Conservation (phyloP, 2,888 invertebrate species). For the Philaethria dido region DNA sequence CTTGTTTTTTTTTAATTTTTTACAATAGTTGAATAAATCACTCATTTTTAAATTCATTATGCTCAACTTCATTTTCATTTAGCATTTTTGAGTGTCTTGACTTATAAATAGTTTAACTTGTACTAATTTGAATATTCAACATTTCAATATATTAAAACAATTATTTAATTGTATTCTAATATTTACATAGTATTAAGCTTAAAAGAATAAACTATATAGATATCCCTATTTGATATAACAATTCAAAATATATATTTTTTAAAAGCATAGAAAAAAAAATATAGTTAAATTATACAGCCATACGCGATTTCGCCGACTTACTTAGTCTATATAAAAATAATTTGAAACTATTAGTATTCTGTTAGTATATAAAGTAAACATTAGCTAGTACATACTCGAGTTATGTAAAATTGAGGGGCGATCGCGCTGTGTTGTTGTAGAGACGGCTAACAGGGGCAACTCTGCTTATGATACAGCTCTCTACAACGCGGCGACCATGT, state of each 20-base stretch:
- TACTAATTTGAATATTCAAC: background rate
- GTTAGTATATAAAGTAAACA: slow-evolving; percentile 26
- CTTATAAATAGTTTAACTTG: background rate
- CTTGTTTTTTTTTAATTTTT: background rate
- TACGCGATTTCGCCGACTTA: slow-evolving; percentile 32
- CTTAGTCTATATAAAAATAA: slow-evolving; percentile 7
- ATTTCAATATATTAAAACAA: background rate
- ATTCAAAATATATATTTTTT: too few relatives aligned
- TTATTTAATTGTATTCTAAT: background rate
- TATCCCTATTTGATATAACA: too few relatives aligned
- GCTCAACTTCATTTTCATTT: background rate
- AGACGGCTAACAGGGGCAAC: slow-evolving; percentile 87
- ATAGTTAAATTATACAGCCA: slow-evolving; percentile 19
- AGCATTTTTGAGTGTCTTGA: background rate
- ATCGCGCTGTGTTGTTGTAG: slow-evolving; percentile 57
- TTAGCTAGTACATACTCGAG: slow-evolving; percentile 24
- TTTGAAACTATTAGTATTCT: background rate
- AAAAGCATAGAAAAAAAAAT: too few relatives aligned
- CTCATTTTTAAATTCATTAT: background rate
- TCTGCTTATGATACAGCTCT: slow-evolving; percentile 97
- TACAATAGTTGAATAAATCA: background rate
- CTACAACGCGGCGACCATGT: slow-evolving; percentile 97
- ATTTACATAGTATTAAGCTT: background rate
- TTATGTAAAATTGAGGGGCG: slow-evolving; percentile 41
- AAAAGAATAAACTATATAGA: background rate